These are phyloP conservation scores for Andrena haemorrhoa DNA, from an alignment of 2,888 invertebrate genomes.

Conservation along the genomic window DNA sequence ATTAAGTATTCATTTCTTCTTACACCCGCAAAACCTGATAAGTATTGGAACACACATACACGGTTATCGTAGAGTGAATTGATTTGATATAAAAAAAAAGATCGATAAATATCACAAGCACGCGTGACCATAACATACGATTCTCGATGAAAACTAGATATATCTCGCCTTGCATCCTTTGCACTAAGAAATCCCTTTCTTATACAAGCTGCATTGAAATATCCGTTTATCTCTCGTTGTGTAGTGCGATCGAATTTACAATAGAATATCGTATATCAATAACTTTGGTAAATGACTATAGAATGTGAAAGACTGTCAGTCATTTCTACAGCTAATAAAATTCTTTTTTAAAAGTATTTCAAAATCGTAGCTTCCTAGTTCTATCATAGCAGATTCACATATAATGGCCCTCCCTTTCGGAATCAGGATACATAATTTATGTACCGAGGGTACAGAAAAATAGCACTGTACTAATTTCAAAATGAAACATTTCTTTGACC, in stretches of 20 bases:
- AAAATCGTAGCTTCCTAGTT: constrained; percentile 47
- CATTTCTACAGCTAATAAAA: constrained; percentile 67
- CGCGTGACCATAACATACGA: constrained; percentile 46
- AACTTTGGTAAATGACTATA: constrained; percentile 74
- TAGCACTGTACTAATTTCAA: constrained; percentile 38
- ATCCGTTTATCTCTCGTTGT: constrained; percentile 56
- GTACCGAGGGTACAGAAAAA: constrained; percentile 38
- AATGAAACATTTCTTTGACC: constrained; percentile 30
- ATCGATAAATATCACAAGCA: constrained; percentile 58
- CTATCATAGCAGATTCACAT: constrained; percentile 32
- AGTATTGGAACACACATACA: constrained; percentile 42
- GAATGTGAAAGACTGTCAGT: constrained; percentile 66
- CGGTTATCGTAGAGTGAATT: constrained; percentile 20
- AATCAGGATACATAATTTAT: constrained; percentile 34
- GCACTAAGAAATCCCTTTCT: constrained; percentile 38
- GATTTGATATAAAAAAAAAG: constrained; percentile 32
- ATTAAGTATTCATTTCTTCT: constrained; percentile 46
- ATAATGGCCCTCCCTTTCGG: constrained; percentile 21
- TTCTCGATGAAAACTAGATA: constrained; percentile 51
- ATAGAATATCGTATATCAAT: constrained; percentile 61
- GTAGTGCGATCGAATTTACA: constrained; percentile 64
- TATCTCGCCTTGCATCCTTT: constrained; percentile 38
- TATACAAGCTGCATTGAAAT: constrained; percentile 47
- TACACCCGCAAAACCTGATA: constrained; percentile 27
- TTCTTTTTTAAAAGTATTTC: constrained; percentile 46